Percentiles rank a stretch among this genome's conserved stretches.
Evolutionary conservation across 1,140 invertebrate genomes (phyloP).

Genomic region (Drosophila pandora): DNA sequence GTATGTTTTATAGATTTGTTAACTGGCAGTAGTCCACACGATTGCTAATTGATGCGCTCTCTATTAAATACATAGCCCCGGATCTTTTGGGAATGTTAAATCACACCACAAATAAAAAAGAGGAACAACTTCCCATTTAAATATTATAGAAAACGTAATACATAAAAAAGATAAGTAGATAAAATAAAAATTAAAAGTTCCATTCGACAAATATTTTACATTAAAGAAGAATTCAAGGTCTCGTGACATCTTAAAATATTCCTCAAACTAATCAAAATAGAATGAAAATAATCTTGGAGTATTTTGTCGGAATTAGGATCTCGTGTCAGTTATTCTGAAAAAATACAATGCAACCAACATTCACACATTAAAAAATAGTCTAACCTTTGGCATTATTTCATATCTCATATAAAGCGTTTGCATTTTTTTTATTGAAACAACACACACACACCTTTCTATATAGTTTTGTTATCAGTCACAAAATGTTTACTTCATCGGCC

Average conservation of each 20-base stretch:
- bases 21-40: constrained; percentile 5
- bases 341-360: neutral
- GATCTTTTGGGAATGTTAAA: constrained; percentile 14
- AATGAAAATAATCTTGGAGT: constrained; percentile 3
- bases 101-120: neutral
- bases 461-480: constrained; percentile 3
- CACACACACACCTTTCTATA: neutral
- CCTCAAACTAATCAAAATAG: constrained; percentile 1
- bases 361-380: neutral
- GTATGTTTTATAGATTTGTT: constrained; percentile 37
- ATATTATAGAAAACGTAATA: neutral
- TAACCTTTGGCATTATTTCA: neutral
- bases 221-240: neutral
- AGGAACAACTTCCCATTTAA: neutral
- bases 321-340: neutral
- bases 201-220: neutral
- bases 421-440: neutral
- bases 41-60: constrained; percentile 6
- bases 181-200: constrained; percentile 1
- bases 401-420: neutral
- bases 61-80: constrained; percentile 2
- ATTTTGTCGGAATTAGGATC: constrained; percentile 3
- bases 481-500: neutral
- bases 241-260: constrained; percentile 3
- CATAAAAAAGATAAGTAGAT: constrained; percentile 1